Percentiles rank a stretch among this genome's conserved stretches.
These are phyloP conservation scores for Dioctria rufipes DNA, from an alignment of 2,888 invertebrate species.

Conservation along the genomic window DNA sequence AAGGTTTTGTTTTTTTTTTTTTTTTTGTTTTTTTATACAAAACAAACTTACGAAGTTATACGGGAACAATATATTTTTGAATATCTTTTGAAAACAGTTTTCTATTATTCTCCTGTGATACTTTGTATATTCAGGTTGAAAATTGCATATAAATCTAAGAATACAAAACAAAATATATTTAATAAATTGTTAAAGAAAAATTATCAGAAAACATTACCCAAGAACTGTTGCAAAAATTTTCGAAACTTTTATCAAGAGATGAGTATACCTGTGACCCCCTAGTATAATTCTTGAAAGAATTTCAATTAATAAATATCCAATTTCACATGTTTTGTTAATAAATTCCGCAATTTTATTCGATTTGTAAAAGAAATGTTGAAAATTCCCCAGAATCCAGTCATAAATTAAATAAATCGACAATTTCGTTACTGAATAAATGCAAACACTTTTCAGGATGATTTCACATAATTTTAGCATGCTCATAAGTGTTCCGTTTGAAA, in stretches of 20 bases:
- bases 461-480: conserved; percentile 9
- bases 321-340: conserved; percentile 4
- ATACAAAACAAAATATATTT: neutral
- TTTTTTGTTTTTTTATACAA: neutral
- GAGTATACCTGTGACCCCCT: no score
- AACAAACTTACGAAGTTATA: neutral
- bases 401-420: conserved; percentile 6
- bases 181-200: neutral
- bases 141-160: neutral
- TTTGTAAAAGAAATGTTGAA: neutral
- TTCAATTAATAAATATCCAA: conserved; percentile 11
- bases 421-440: neutral
- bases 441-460: neutral
- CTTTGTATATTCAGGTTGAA: neutral
- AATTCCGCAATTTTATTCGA: neutral
- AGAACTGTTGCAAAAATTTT: conserved; percentile 3
- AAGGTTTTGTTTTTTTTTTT: neutral
- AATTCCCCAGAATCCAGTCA: neutral
- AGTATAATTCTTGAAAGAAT: neutral
- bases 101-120: neutral
- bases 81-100: neutral
- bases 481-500: neutral
- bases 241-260: no score
- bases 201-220: neutral
- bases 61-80: neutral